Base-by-base conservation (phyloP, 2,888 invertebrate species). In the Apodemia mormo region DNA sequence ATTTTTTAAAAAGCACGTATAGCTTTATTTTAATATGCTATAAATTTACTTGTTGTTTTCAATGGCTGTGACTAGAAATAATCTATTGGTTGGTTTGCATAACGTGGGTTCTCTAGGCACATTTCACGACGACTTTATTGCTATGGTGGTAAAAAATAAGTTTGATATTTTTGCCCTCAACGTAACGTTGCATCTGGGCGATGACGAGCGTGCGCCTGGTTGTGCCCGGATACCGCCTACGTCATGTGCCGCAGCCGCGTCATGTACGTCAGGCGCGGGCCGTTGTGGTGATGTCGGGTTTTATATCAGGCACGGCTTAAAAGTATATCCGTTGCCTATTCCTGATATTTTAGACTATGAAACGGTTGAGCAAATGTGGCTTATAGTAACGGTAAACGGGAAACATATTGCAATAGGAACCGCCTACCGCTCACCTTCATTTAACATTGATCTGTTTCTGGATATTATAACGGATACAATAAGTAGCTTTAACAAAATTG, bases 81-180 rank as follows among this genome's bases (percentile, higher is more conserved):
- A 52, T n/a, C n/a, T 52, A n/a, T 52, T 52, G 7, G n/a, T 68
- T 12, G 68, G 52, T 37, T 30, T 68, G 8, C 49, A 65, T 10
- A 68, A 71, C 37, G n/a, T 68, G 6, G 68, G 69, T 10, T 71
- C 69, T 3, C 43, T 67, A 12, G 69, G 71, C 6, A 66, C 68
- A 29, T 54, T 33, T n/a, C 73, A 74, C 45, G 73, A 74, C 9
- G 71, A 74, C 29, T 71, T 71, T 8, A 37, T 71, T 29, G 69
- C 54, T 3, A 68, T 66, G 3, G 49, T 71, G 68, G 29, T 68
- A 9, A 66, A 65, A 10, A 67, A 70, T 40, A n/a, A 49, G 33
- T 68, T 68, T 10, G 73, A 73, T 64, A 49, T 75, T 1, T 29
- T 75, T 37, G 73, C 75, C 1, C 58, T 75, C 14, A 71, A 73